These are phyloP conservation scores for Drosophila sucinea DNA, from an alignment of 1,140 invertebrate species.

Conservation along the genomic window DNA sequence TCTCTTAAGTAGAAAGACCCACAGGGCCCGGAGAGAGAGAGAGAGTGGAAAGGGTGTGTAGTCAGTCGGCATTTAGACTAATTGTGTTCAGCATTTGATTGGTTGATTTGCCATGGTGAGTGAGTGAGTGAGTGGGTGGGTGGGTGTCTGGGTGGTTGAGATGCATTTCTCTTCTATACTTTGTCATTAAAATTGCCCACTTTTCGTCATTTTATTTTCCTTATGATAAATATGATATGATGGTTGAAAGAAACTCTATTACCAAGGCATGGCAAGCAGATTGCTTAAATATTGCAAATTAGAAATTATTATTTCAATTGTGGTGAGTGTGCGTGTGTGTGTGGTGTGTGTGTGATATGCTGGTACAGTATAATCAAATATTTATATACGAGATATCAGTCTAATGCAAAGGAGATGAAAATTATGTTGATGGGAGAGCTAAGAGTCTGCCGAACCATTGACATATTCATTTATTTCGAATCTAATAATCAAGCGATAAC, in stretches of 20 bases:
- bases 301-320: constrained; percentile 48
- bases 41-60: background rate
- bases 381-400: background rate
- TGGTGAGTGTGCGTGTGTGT: constrained; percentile 1
- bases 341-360: background rate
- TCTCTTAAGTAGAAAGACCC: constrained; percentile 62
- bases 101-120: constrained; percentile 63
- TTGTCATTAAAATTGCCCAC: constrained; percentile 65
- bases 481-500: background rate
- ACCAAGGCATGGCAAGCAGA: background rate
- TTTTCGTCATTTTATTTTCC: constrained; percentile 26
- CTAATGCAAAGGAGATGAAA: constrained; percentile 7
- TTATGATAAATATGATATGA: constrained; percentile 8
- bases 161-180: background rate
- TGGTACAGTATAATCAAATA: constrained; percentile 7
- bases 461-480: constrained; percentile 1
- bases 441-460: background rate
- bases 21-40: constrained; percentile 21
- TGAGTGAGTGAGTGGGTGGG: constrained; percentile 22
- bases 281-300: constrained; percentile 27
- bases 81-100: constrained; percentile 76
- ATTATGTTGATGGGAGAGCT: constrained; percentile 7
- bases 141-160: too few relatives aligned
- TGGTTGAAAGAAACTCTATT: constrained; percentile 27
- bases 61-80: constrained; percentile 48